Evolutionary conservation across 2,888 invertebrate genomes (phyloP).

Genomic region (Sicus ferrugineus): DNA sequence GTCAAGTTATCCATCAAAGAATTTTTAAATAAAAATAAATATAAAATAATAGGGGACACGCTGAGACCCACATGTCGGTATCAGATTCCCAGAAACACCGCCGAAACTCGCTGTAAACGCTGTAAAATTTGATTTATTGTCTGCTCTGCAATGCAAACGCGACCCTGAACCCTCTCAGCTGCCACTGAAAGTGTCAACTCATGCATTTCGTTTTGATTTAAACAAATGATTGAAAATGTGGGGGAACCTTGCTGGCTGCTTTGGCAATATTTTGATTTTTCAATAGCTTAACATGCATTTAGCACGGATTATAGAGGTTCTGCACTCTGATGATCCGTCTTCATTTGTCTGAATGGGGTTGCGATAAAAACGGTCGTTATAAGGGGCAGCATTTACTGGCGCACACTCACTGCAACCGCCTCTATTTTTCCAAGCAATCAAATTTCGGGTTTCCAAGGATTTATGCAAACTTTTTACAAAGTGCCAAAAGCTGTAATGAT

Average conservation of each 20-base stretch:
- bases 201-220: constrained; percentile 17
- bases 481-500: constrained; percentile 11
- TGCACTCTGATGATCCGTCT: constrained; percentile 10
- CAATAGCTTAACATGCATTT: neutral
- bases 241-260: too few relatives aligned
- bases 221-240: constrained; percentile 24
- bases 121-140: constrained; percentile 7
- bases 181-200: constrained; percentile 17
- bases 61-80: constrained; percentile 17
- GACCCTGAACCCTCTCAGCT: neutral
- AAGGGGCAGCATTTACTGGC: too few relatives aligned
- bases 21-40: neutral
- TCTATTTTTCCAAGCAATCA: constrained; percentile 26
- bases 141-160: neutral
- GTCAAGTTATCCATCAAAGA: neutral
- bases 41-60: neutral
- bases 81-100: constrained; percentile 7
- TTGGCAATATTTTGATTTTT: neutral
- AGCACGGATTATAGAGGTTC: constrained; percentile 1
- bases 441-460: constrained; percentile 12
- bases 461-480: neutral
- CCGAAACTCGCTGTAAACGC: neutral
- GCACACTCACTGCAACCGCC: neutral
- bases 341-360: constrained; percentile 11
- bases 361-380: too few relatives aligned